A percentile compares a stretch with the other conserved stretches of the same genome.
phyloP scores from a whole-genome alignment of 2,113 vertebrate genomes.

The Ictalurus punctatus region DNA sequence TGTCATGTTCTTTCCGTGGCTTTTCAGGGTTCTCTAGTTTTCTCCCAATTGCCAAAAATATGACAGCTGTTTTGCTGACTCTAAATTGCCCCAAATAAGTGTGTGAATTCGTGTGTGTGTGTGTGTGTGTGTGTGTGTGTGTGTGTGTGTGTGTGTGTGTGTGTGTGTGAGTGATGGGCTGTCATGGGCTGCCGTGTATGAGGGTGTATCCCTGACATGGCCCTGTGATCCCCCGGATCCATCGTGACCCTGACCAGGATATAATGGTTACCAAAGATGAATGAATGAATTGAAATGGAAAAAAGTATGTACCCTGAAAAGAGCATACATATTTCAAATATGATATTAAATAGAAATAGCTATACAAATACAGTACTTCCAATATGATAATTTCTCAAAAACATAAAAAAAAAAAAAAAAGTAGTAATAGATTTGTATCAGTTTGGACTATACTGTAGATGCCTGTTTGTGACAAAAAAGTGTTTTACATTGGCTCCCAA shows the following conservation, averaged over 20 bases:
- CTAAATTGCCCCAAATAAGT: neutral
- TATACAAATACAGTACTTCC: neutral
- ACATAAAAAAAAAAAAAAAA: too few relatives aligned
- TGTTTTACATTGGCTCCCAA: neutral
- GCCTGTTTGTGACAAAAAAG: neutral
- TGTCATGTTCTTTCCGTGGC: too few relatives aligned
- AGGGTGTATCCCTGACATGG: neutral
- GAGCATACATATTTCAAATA: neutral
- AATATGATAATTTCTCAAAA: neutral
- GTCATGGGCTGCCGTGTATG: neutral
- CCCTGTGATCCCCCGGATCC: neutral
- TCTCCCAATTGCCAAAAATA: neutral
- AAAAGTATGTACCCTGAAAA: neutral
- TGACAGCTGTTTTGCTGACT: neutral
- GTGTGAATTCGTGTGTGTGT: neutral
- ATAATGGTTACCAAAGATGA: neutral
- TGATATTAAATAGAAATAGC: neutral
- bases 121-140: neutral
- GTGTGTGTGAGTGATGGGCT: neutral
- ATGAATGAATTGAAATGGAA: neutral
- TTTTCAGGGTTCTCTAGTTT: neutral
- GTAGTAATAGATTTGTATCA: neutral
- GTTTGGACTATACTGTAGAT: neutral
- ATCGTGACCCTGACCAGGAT: neutral
- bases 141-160: neutral